Base-by-base conservation (phyloP, 2,113 vertebrate species). In the Eurystomus gularis region DNA sequence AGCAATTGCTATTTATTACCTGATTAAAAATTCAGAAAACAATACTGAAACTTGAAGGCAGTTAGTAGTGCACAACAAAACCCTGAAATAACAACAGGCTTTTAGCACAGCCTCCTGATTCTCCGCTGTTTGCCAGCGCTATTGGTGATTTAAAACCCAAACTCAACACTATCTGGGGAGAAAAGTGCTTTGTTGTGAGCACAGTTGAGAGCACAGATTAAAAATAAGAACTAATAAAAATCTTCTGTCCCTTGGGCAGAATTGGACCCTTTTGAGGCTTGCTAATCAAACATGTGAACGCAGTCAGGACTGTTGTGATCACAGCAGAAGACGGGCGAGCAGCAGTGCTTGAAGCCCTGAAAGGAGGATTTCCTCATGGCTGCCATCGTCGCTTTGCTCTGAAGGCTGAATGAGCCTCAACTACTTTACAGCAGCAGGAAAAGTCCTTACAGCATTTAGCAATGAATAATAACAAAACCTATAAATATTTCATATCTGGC, bases 401-500 rank as follows among this genome's bases (percentile, higher is more conserved):
- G 3, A 25, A 25, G 73, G 77, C 64, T 77, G 87, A 57, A 35
- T 1, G 70, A 94, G 48, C 11, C 73, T 51, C 73, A 19, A 4
- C 25, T 31, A 21, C 84, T 91, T 28, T 44, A 57, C 60, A 94
- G 60, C 64, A 84, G 2, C 55, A 71, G 92, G 52, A 71, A 35
- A 91, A 75, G 73, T 72, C 78, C 82, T 94, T 85, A 29, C 35
- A 90, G 86, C 68, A 70, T 88, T 90, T 25, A 90, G 79, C 54
- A 83, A 46, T 24, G 85, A 76, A 85, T 55, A 66, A 69, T 57
- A 85, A 93, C 73, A 55, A 62, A 39, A 81, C 23, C 49, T 19
- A 86, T 95, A 82, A 95, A 97, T 94, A 94, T 93, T 95, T 94
- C 65, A 94, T 92, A 52, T 6, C 79, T 77, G 37, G n/a, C 62